Base-by-base conservation (phyloP, 1,140 invertebrate species). In the Steinernema feltiae region DNA sequence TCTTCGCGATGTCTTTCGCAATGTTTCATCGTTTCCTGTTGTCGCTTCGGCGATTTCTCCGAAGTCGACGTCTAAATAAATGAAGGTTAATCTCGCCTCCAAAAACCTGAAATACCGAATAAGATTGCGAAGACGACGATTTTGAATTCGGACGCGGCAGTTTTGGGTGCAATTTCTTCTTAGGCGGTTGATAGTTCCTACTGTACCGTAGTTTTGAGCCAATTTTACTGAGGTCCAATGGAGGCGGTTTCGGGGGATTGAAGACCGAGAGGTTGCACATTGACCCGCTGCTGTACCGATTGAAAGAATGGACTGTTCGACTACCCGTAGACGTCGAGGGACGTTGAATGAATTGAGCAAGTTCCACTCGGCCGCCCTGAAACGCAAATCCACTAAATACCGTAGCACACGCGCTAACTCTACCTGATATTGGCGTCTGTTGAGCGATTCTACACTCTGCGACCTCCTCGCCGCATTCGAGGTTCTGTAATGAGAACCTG, bases 401-500 rank as follows among this genome's bases (percentile, higher is more conserved):
- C 35, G 18, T 7, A 41, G 18, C 35, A 41, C 35, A 41, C 35
- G 18, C 7, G 35, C 18, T 41, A 41, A 41, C 35, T 29, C 48
- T 31, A 74, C 29, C 27, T 70, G 21, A 72, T 48, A 12, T 48
- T 71, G n/a, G 12, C 27, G 72, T 27, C 30, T 30, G 71, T 29
- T 72, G 3, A 72, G 27, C 73, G 30, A 18, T 32, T 71, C 69
- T 29, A 71, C 73, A 32, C 30, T 31, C 1, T 70, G 69, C 21
- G 30, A 31, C 30, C 69, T 74, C 18, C 73, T 3, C 3, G 21
- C 1, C 30, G 32, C 73, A 32, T 48, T 71, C 32, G 30, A 70
- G 12, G 73, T 63, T 32, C 30, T 74, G 48, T 74, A 74, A 71
- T 74, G 73, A 24, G 29, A 12, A 71, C 73, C 73, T 74, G 48